Base-by-base conservation (phyloP, 2,888 invertebrate genomes). In the Mimumesa dahlbomi region DNA sequence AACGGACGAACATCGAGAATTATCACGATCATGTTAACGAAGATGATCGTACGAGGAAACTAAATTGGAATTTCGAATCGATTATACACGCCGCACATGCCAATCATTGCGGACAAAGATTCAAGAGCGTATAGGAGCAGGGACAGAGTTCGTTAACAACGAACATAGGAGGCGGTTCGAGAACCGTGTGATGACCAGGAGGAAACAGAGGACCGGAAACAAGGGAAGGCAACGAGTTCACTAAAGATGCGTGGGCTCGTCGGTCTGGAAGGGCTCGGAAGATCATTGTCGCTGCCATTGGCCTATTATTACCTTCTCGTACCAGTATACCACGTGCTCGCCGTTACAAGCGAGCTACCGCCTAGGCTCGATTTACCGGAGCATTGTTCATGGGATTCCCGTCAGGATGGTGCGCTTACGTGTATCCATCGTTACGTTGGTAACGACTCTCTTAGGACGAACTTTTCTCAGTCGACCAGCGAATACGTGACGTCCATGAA, bases 391-490 rank as follows among this genome's bases (percentile, higher is more conserved):
- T 94, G 95, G 94, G 65, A 89, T 58, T 79, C 83, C 18, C 75
- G 79, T 53, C 86, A 85, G 76, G 87, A 86, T 61, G 86, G 85
- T 25, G 75, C 85, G 34, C 76, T 93, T 92, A 85, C 92, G 91
- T 73, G 92, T 91, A 58, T 91, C 90, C 81, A 91, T 91, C 75
- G 89, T 85, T 75, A 82, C 58, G 73, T 64, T 93, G 94, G 82
- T 94, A 96, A 90, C 63, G 77, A 74, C 22, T 73, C 77, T 34
- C 71, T 80, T 34, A 77, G 81, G 95, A 96, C 90, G 93, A 95
- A 90, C 91, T 96, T 84, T 92, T 96, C 82, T 94, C 91, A 96
- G 95, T 89, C 95, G 94, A 88, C 96, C 95, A 90, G 95, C 95
- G 75, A 97, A 29, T 84, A 84, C 77, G 83, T 87, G 75, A 87